Conservation (phyloP, 2,797 vertebrate genomes). For the Semaprochilodus insignis region DNA sequence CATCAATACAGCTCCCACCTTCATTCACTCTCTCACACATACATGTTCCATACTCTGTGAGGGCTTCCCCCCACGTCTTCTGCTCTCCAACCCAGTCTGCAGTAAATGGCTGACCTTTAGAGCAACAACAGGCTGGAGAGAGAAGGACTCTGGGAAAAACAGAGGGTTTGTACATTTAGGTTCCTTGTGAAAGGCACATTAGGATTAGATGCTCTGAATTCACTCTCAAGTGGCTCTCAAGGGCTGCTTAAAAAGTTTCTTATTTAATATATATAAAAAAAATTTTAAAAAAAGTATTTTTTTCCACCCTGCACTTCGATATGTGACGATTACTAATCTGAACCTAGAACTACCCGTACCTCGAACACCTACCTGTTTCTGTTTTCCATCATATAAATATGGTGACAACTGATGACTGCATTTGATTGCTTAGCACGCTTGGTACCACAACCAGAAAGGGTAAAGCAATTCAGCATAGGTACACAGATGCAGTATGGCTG, state of each 20-base stretch:
- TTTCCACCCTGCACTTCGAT: background rate
- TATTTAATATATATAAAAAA: background rate
- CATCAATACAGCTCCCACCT: conserved; percentile 27
- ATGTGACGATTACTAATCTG: too few species aligned
- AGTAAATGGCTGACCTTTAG: conserved; percentile 51
- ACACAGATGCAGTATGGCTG: too few species aligned
- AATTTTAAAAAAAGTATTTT: background rate
- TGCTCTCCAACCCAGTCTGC: conserved; percentile 12
- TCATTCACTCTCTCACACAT: conserved; percentile 42
- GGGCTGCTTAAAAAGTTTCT: background rate
- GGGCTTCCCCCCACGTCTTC: background rate
- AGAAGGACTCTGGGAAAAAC: conserved; percentile 1
- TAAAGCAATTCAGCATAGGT: too few species aligned
- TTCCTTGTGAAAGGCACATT: conserved; percentile 6
- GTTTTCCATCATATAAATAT: too few species aligned
- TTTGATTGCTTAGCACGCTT: too few species aligned
- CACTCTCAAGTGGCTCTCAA: background rate
- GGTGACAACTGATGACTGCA: too few species aligned
- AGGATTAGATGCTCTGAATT: background rate
- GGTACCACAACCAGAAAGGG: too few species aligned
- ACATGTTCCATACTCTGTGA: conserved; percentile 20
- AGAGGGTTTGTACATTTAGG: background rate
- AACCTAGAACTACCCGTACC: too few species aligned
- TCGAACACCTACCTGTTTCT: too few species aligned
- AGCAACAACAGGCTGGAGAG: conserved; percentile 11